Conservation (phyloP, 2,888 invertebrate genomes). For the Vesta saturnalis region DNA sequence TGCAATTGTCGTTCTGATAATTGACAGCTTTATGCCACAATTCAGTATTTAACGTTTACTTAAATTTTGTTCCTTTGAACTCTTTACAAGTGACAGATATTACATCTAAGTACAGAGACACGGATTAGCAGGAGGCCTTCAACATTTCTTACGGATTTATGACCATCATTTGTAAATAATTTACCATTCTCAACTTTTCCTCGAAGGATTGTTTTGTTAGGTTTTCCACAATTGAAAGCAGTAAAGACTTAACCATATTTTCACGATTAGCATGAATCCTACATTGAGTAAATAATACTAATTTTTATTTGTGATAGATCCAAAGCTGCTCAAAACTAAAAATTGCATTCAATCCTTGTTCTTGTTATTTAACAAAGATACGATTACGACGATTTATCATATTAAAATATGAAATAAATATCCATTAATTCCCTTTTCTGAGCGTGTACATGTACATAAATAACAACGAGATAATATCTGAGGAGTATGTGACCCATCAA, state of each 20-base stretch:
- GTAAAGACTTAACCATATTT: conserved; percentile 7
- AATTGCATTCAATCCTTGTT: conserved; percentile 2
- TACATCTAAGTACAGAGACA: conserved; percentile 8
- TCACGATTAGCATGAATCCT: conserved; percentile 6
- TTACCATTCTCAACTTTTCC: neutral
- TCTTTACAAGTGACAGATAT: conserved; percentile 14
- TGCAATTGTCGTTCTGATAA: neutral
- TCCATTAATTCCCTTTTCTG: conserved; percentile 60
- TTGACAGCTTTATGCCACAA: conserved; percentile 5
- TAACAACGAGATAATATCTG: conserved; percentile 47
- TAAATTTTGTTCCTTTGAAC: conserved; percentile 12
- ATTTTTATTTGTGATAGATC: neutral
- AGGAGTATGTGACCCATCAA: conserved; percentile 51
- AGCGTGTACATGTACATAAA: conserved; percentile 53
- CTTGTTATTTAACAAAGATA: conserved; percentile 16
- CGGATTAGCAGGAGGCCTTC: conserved; percentile 14
- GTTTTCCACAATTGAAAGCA: conserved; percentile 1
- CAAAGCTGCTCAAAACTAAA: neutral
- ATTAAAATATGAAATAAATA: conserved; percentile 47
- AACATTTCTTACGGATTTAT: conserved; percentile 16
- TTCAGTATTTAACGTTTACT: neutral
- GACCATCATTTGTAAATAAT: conserved; percentile 20
- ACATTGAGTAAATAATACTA: neutral
- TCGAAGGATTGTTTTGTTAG: conserved; percentile 23
- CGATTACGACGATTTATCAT: conserved; percentile 32